These are phyloP conservation scores for Hirudo medicinalis DNA, from an alignment of 1,140 invertebrate genomes.

Conservation along the genomic window DNA sequence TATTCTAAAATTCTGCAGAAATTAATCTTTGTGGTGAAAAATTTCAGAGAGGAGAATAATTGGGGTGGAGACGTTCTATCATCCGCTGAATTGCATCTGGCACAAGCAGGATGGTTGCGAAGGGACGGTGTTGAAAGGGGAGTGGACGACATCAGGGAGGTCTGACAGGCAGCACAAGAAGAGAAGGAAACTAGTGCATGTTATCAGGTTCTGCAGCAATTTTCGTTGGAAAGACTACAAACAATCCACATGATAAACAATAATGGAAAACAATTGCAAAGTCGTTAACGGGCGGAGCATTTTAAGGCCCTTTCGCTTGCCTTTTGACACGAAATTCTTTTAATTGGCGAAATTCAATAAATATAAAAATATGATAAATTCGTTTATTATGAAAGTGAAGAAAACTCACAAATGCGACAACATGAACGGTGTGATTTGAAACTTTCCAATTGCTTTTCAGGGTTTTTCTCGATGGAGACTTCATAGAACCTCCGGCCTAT, in stretches of 20 bases:
- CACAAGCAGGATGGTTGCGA: slow-evolving; percentile 23
- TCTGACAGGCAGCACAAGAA: slow-evolving; percentile 20
- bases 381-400: too few relatives aligned
- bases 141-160: slow-evolving; percentile 21
- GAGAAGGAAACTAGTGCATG: slow-evolving; percentile 22
- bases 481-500: slow-evolving; percentile 18
- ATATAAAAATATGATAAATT: too few relatives aligned
- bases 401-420: too few relatives aligned
- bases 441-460: neutral
- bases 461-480: slow-evolving; percentile 23
- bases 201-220: slow-evolving; percentile 18
- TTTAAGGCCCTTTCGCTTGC: too few relatives aligned
- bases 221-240: too few relatives aligned
- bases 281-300: too few relatives aligned
- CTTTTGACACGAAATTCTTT: too few relatives aligned
- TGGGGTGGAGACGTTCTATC: slow-evolving; percentile 23
- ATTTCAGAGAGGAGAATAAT: slow-evolving; percentile 22
- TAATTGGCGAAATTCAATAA: too few relatives aligned
- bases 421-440: too few relatives aligned
- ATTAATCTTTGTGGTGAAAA: neutral
- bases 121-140: slow-evolving; percentile 22
- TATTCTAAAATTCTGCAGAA: too few relatives aligned
- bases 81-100: slow-evolving; percentile 22
- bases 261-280: too few relatives aligned
- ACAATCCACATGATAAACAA: too few relatives aligned